These are phyloP conservation scores for Calcarius lapponicus DNA, from an alignment of 2,797 vertebrate genomes.

Conservation along the genomic window DNA sequence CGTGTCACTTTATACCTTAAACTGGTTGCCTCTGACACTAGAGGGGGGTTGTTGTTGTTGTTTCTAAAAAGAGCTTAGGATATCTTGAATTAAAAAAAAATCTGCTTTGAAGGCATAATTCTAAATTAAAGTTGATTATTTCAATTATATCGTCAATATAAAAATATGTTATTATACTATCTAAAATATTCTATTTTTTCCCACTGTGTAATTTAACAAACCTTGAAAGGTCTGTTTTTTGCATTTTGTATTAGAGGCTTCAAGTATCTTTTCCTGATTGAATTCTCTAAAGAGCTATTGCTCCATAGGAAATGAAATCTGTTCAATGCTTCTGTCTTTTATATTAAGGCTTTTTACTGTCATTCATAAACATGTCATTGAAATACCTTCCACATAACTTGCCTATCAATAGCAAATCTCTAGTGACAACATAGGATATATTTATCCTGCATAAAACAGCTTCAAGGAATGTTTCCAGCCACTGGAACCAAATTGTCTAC, in stretches of 20 bases:
- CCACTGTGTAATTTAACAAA: neutral
- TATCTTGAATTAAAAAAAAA: neutral
- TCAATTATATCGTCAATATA: neutral
- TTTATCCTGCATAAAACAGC: neutral
- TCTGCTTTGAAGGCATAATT: neutral
- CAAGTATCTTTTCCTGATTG: neutral
- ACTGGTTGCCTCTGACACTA: neutral
- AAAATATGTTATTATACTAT: neutral
- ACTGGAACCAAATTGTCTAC: neutral
- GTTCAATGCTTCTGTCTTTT: neutral
- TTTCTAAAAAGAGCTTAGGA: neutral
- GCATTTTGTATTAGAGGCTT: neutral
- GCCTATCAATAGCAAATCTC: constrained; percentile 14
- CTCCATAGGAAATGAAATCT: neutral
- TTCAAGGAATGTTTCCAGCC: neutral
- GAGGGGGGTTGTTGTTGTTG: neutral
- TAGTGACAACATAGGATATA: neutral
- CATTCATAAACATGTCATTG: neutral
- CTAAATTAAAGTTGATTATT: neutral
- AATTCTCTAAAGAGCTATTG: neutral
- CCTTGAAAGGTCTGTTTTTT: neutral
- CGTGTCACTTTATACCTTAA: neutral
- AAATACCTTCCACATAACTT: neutral
- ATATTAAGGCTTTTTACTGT: neutral
- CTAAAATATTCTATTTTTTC: neutral